Percentiles rank a stretch among this genome's conserved stretches.
Conservation (phyloP, 1,140 invertebrate genomes). For the Philaenus spumarius region DNA sequence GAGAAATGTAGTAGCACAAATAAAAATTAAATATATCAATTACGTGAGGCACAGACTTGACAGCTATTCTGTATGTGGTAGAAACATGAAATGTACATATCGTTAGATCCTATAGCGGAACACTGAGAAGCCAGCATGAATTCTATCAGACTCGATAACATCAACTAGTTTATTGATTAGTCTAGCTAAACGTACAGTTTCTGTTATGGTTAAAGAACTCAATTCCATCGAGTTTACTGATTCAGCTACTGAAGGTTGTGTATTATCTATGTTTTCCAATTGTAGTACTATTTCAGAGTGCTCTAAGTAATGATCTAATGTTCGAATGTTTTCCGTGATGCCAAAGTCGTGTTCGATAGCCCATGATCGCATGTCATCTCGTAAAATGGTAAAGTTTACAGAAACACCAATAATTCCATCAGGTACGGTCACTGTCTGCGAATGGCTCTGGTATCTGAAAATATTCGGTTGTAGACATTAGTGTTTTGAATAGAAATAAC, state of each 20-base stretch:
- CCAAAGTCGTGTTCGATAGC: slow-evolving; percentile 67
- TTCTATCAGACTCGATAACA: too few species aligned
- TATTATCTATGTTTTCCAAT: slow-evolving; percentile 57
- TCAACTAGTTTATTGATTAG: too few species aligned
- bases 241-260: slow-evolving; percentile 51
- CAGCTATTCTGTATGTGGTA: too few species aligned
- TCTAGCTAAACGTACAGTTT: not conserved
- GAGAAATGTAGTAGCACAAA: too few species aligned
- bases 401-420: slow-evolving; percentile 44
- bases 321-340: slow-evolving; percentile 45
- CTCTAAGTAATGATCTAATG: slow-evolving; percentile 48
- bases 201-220: not conserved
- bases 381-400: slow-evolving; percentile 74
- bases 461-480: too few species aligned
- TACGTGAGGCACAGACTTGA: too few species aligned
- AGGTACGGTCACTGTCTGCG: slow-evolving; percentile 55
- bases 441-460: slow-evolving; percentile 57
- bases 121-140: too few species aligned
- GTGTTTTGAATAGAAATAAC: too few species aligned
- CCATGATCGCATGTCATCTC: slow-evolving; percentile 70
- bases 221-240: not conserved
- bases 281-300: slow-evolving; percentile 53
- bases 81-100: too few species aligned
- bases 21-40: too few species aligned
- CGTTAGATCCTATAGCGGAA: too few species aligned